Conservation (phyloP, 2,113 vertebrate species). For the Aramus guarauna region DNA sequence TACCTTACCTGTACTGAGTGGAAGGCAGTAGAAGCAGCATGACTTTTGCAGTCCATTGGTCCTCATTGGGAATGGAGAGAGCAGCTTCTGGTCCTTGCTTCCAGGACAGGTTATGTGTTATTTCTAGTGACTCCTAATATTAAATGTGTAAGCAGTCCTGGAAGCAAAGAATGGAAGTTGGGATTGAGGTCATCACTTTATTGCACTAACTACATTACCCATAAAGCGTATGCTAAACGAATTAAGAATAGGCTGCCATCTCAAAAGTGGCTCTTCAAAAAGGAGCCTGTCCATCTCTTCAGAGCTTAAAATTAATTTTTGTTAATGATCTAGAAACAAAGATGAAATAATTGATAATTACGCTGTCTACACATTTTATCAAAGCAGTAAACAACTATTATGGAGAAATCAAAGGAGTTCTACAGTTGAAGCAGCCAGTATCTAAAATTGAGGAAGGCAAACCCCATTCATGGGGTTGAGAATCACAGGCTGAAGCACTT, state of each 20-base stretch:
- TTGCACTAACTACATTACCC: background rate
- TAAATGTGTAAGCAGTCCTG: background rate
- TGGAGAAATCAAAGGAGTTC: background rate
- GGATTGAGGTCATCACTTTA: background rate
- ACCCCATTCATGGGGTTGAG: background rate
- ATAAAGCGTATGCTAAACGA: background rate
- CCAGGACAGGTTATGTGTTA: background rate
- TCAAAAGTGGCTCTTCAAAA: background rate
- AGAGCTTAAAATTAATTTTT: background rate
- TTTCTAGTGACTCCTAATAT: background rate
- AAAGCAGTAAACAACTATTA: background rate
- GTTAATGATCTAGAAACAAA: slow-evolving; percentile 1
- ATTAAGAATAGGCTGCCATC: background rate
- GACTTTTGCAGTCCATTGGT: background rate
- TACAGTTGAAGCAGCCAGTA: background rate
- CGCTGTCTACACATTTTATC: background rate
- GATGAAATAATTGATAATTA: background rate
- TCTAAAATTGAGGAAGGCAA: background rate
- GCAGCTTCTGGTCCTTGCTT: background rate
- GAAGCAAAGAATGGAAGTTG: background rate
- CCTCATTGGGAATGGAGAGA: background rate
- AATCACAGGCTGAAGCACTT: background rate
- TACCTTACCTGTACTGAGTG: background rate
- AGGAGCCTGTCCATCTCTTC: background rate
- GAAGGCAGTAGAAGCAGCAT: background rate